Base-by-base conservation (phyloP, 2,113 vertebrate genomes). In the Meriones unguiculatus region DNA sequence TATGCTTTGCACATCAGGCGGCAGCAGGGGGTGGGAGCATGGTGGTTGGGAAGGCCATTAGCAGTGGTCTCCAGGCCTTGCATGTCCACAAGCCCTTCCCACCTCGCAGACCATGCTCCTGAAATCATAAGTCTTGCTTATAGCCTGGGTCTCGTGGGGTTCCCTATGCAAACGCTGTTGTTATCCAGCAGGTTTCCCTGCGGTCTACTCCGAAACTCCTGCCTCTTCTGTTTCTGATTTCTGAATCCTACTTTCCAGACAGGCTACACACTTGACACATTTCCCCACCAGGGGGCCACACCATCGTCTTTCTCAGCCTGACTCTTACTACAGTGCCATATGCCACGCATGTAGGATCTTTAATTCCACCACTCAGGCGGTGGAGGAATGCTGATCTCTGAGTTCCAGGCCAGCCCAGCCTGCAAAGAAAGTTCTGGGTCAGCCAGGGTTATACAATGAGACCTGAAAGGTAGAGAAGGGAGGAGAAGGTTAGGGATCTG, bases 41-140 rank as follows among this genome's bases (percentile, higher is more conserved):
- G 1, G 2, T 64, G n/a, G 14, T 5, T 46, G 59, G 59, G 81
- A 41, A 84, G 59, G 81, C 24, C 7, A 1, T 64, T 84, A 46
- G n/a, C 59, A 41, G 7, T 84, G 59, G 38, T 65, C 82, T 76
- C 73, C 9, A 3, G 73, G 38, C n/a, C 73, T 85, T 85, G 25
- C 59, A 46, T 32, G 38, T 14, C n/a, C 81, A 46, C 25, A 41
- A 62, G 81, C 38, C 24, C 14, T 85, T 85, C 59, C 62, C 59
- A 85, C 14, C 5, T 38, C 38, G 24, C 30, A 69, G 30, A 17
- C 64, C 30, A 32, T 52, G 64, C 98, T 97, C 85, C 94, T 97
- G 98, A 98, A 98, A 99, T 97, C 98, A 99, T 99, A 99, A 99
- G 99, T 98, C 99, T 99, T 95, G 99, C 99, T 80, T 99, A 99